Evolutionary conservation across 1,140 invertebrate species (phyloP).

Genomic region (Orchestia grillus): DNA sequence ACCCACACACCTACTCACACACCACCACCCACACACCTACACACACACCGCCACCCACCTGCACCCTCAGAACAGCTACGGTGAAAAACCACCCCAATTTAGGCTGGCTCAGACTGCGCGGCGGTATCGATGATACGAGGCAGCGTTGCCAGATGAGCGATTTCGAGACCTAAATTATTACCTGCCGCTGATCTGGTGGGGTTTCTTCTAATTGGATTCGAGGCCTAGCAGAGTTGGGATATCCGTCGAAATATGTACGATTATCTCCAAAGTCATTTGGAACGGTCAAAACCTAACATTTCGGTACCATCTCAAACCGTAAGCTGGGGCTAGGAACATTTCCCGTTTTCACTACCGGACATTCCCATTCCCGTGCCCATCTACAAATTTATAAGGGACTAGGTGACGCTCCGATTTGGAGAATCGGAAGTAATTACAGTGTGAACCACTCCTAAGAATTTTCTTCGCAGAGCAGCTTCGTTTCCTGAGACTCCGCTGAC

Average conservation of each 20-base stretch:
- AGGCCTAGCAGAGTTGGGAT: background rate
- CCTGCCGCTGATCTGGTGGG: background rate
- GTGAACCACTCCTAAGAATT: too few species aligned
- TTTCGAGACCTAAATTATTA: background rate
- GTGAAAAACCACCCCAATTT: background rate
- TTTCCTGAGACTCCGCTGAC: too few species aligned
- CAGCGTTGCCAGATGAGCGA: slow-evolving; percentile 4
- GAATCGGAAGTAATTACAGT: too few species aligned
- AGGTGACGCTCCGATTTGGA: too few species aligned
- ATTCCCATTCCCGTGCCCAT: background rate
- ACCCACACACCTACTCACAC: background rate
- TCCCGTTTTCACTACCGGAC: background rate
- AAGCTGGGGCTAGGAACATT: background rate
- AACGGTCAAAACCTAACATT: background rate
- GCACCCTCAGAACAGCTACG: background rate
- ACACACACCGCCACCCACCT: background rate
- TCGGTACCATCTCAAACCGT: background rate
- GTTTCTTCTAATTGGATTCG: background rate
- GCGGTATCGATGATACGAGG: background rate
- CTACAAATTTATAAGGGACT: too few species aligned
- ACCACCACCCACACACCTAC: background rate
- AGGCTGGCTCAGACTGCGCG: background rate
- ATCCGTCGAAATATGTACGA: background rate
- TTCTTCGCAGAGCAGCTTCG: too few species aligned
- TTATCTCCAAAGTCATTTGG: background rate